phyloP scores from a whole-genome alignment of 2,113 vertebrate genomes.

The Thinocorus orbignyianus region DNA sequence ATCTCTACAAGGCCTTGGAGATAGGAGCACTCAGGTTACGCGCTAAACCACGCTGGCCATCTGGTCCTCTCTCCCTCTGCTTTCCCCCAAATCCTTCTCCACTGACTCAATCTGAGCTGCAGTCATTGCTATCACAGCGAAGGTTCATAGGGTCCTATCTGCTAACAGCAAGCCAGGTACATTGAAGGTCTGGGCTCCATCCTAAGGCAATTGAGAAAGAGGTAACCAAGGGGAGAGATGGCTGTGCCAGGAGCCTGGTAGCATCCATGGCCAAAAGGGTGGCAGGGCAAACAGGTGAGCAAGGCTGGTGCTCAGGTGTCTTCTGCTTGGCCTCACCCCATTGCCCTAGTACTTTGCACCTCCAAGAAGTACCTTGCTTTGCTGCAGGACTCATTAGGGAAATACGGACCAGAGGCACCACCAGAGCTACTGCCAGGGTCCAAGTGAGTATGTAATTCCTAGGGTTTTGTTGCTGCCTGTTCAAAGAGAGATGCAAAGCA shows the following conservation, averaged over 20 bases:
- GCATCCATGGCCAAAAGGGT: neutral
- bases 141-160: neutral
- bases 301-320: neutral
- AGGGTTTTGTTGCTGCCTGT: neutral
- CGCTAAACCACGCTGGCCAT: neutral
- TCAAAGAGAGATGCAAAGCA: neutral
- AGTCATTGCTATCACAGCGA: neutral
- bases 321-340: neutral
- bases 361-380: neutral
- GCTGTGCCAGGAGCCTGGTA: neutral
- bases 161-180: neutral
- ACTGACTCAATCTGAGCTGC: neutral
- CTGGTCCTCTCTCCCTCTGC: neutral
- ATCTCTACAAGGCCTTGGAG: slow-evolving; percentile 42
- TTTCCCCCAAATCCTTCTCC: neutral
- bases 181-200: neutral
- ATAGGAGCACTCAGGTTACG: neutral
- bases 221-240: neutral
- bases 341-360: neutral
- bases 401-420: accelerated
- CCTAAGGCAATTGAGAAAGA: neutral
- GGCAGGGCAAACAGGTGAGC: accelerated
- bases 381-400: neutral
- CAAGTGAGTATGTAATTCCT: accelerated
- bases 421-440: neutral